phyloP scores from a whole-genome alignment of 1,140 invertebrate species.

The Anastrepha ludens region DNA sequence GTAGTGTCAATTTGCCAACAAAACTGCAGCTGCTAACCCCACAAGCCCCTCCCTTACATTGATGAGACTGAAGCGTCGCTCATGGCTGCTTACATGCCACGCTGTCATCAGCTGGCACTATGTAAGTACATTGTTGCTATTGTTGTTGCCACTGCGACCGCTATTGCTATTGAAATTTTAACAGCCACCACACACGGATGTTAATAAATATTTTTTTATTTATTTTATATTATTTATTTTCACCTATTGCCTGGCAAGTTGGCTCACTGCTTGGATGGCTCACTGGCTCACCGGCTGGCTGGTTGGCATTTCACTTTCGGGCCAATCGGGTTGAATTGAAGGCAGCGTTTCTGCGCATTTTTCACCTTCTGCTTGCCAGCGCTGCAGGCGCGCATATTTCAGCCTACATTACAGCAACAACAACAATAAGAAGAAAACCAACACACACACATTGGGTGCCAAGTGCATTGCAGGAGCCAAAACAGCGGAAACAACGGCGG shows the following conservation, averaged over 20 bases:
- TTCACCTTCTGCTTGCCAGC: not conserved
- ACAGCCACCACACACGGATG: constrained; percentile 8
- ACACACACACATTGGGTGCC: not conserved
- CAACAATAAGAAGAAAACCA: not conserved
- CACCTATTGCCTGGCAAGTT: constrained; percentile 6
- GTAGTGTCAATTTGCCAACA: constrained; percentile 28
- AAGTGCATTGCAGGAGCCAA: constrained; percentile 21
- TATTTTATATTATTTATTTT: constrained; percentile 45
- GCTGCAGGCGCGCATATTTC: constrained; percentile 34
- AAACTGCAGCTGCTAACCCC: not conserved
- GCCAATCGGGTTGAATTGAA: constrained; percentile 25
- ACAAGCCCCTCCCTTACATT: not conserved
- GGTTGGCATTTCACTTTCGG: constrained; percentile 43
- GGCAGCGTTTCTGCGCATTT: not conserved
- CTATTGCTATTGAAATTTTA: not conserved
- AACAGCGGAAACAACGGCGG: constrained; percentile 6
- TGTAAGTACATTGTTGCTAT: not conserved
- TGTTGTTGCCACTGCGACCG: constrained; percentile 22
- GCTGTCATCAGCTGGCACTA: not conserved
- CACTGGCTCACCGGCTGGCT: not conserved
- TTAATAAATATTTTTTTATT: constrained; percentile 50
- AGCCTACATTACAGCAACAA: not conserved
- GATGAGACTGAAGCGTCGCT: not conserved
- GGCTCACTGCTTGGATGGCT: not conserved
- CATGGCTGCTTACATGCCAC: constrained; percentile 19